Evolutionary conservation across 92 coral and sea anemone species (phyloP), one percentile per base, ranked within the genome.

Genomic region (Epizoanthus stellaris): DNA sequence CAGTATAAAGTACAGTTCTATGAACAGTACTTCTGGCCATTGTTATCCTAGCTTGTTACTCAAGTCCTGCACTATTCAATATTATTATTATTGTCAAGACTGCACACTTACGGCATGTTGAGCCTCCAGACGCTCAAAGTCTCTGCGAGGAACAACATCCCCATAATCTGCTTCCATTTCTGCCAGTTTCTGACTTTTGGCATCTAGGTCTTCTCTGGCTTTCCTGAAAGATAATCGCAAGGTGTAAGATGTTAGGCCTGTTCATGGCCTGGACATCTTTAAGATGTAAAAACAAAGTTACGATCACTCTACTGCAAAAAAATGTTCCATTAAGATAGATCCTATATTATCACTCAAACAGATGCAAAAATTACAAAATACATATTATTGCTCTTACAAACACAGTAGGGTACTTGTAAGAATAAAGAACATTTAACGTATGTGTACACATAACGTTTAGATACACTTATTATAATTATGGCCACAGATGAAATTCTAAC

Each of bases 151-250:
- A 42, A 97, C 99, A 7, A 97, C 99, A 57, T 97, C 99, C 0
- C 99, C 99, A 72, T 94, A 97, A 84, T 97, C 99, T 1, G 99
- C 98, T 77, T 97, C 97, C 98, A 97, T 97, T 65, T 91, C 95
- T 1, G 99, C 94, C 40, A 97, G 93, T 69, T 97, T 97, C 69
- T 82, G 89, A 80, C 91, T 95, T 80, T 96, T 96, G 64, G 86
- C 87, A 20, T 95, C 99, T 15, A 96, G 91, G 52, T 96, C 99
- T 71, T 96, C 99, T 67, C 99, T 85, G 8, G 99, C 99, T 88
- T 96, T 96, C 89, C 99, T 96, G 67, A n/a, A 30, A 69, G 13
- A 69, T 80, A 82, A 9, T 52, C 12, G 56, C 12, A 13, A 0
- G 19, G 23, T 5, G 40, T 59, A 23, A 61, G 16, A 59, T 12